Evolutionary conservation across 2,113 vertebrate genomes (phyloP), one percentile per base, ranked within the genome.

Genomic region (Rhinogobius similis): DNA sequence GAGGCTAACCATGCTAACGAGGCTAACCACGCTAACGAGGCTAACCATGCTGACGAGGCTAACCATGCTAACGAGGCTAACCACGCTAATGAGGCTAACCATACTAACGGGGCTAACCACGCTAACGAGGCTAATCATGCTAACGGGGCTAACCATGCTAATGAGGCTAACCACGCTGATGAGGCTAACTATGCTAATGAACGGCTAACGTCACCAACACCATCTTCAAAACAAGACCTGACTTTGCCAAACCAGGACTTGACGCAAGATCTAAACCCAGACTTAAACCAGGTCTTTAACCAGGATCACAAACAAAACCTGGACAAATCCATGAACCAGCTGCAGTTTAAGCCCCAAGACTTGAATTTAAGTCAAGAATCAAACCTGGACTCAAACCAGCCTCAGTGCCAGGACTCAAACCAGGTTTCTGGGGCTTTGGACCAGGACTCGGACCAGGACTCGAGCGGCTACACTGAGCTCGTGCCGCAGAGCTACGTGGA

Each of bases 381-480:
- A n/a, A n/a, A n/a, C 20, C 48, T 1, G n/a, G n/a, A 52, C n/a
- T 44, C 10, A 16, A 44, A 44, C 43, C 50, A 23, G 50, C n/a
- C 23, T 12, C 10, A 12, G 21, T 1, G 23, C 11, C 1, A 24
- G 52, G 23, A 55, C 52, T 53, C 11, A 13, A 24, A 53, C 2
- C 21, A 24, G 50, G 7, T 10, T 10, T 16, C 3, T 14, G 10
- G 89, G 0, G 91, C 85, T 0, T 79, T 90, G 55, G 18, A 32
- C 56, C 27, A n/a, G 55, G 26, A 58, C 55, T 9, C 0, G 55
- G 55, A 58, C 0, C 41, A 14, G 44, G 83, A 87, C 0, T 88
- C 91, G 0, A 90, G 90, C 88, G 94, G 93, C 88, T 95, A 96
- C 90, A 93, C 96, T 0, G 93, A 94, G 79, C 95, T 94, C 91